Percentiles rank a stretch among this genome's conserved stretches.
Evolutionary conservation across 53 echinoderm and acorn worm genomes (phyloP).

Genomic region (Echinarachnius parma): DNA sequence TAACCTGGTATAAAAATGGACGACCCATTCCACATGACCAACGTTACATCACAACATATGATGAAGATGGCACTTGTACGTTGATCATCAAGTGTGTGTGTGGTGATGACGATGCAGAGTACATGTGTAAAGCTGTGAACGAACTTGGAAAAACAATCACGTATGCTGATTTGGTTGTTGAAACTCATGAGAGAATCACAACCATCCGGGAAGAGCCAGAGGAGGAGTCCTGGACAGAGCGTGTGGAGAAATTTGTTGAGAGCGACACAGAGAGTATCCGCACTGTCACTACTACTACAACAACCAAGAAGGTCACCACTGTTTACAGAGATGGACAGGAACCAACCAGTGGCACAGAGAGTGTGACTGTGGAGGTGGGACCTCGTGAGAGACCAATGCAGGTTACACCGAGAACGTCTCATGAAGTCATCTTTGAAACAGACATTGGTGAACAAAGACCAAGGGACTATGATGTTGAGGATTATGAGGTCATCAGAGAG

Average conservation of each 20-base stretch:
- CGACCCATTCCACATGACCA: conserved; percentile 67
- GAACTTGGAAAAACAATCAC: conserved; percentile 89
- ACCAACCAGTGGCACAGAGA: conserved; percentile 58
- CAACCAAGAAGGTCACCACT: conserved; percentile 58
- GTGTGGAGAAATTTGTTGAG: conserved; percentile 66
- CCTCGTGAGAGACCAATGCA: conserved; percentile 46
- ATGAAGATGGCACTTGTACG: conserved; percentile 81
- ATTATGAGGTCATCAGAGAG: conserved; percentile 45
- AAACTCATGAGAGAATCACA: conserved; percentile 40
- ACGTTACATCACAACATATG: conserved; percentile 60
- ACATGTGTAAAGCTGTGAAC: conserved; percentile 99
- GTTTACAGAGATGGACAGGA: conserved; percentile 33
- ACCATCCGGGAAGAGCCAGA: conserved; percentile 86
- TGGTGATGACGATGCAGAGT: conserved; percentile 92
- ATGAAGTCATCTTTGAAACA: conserved; percentile 41
- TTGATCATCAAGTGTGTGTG: conserved; percentile 77
- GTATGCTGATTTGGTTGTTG: conserved; percentile 89
- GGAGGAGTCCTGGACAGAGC: conserved; percentile 85
- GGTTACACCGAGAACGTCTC: conserved; percentile 23
- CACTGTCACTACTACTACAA: conserved; percentile 82
- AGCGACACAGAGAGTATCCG: conserved; percentile 75
- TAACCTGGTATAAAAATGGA: conserved; percentile 98
- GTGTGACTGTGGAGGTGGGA: conserved; percentile 70
- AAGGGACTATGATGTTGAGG: conserved; percentile 32
- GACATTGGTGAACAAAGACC: conserved; percentile 29